Percentiles rank a stretch among this genome's conserved stretches.
Conservation (phyloP, 2,888 invertebrate genomes). For the Theodoxus fluviatilis region DNA sequence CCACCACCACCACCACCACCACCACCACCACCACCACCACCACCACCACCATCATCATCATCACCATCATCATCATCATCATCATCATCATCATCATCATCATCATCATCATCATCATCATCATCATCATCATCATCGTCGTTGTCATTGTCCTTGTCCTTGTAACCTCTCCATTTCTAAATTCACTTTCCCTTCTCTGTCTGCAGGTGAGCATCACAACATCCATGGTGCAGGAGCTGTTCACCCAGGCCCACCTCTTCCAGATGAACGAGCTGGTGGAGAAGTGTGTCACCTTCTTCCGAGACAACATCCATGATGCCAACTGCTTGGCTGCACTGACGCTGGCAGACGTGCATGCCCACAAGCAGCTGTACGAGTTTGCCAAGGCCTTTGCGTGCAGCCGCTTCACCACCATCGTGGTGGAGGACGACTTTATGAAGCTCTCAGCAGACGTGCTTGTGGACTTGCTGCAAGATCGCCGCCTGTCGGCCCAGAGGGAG, state of each 20-base stretch:
- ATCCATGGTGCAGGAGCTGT: conserved; percentile 48
- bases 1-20: no score
- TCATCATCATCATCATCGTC: no score
- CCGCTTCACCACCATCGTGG: conserved; percentile 45
- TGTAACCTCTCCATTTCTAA: no score
- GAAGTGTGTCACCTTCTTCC: conserved; percentile 50
- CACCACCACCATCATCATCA: no score
- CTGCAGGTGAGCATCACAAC: conserved; percentile 48
- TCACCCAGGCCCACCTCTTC: conserved; percentile 55
- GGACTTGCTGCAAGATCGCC: conserved; percentile 48
- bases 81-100: no score
- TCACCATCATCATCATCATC: no score
- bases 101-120: no score
- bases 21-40: no score
- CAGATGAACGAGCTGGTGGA: conserved; percentile 40
- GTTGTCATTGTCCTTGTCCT: no score
- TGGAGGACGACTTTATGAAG: conserved; percentile 54
- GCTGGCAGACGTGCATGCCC: conserved; percentile 54
- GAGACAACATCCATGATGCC: conserved; percentile 51
- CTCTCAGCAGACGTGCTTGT: conserved; percentile 50
- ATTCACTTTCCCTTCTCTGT: no score
- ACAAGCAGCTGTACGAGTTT: conserved; percentile 48
- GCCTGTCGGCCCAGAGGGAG: conserved; percentile 48
- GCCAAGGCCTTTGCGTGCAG: conserved; percentile 48
- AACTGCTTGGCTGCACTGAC: conserved; percentile 57